Evolutionary conservation across 23 tunicate genomes (phyloP), one percentile per base, ranked within the genome.

Genomic region (Diplosoma virens): DNA sequence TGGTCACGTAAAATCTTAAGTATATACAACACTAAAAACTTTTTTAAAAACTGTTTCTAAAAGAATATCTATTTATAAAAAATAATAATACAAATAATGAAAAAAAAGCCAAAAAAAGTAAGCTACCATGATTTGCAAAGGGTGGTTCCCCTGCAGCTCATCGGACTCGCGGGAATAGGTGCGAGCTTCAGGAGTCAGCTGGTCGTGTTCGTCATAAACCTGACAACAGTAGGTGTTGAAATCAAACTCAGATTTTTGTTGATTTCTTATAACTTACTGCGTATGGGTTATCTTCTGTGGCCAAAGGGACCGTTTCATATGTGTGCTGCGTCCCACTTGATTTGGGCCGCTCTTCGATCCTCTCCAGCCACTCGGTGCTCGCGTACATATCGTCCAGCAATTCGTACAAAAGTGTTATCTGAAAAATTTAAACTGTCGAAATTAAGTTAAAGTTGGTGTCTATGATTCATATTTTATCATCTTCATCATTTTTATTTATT

Each of bases 321-420:
- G 26, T 7, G 36, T 67, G 21, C 9, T n/a, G 9, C 2, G 59
- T 47, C 9, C 59, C 50, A 47, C 65, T 73, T 7, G 77, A 48
- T 24, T n/a, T 68, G 11, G 89, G 82, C 58, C 82, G 25, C 54
- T 68, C 82, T 29, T 81, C 86, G 22, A 55, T n/a, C 20, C 71
- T 35, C 30, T 90, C 97, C 45, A 58, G 58, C 97, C 97, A 90
- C 46, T 88, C 90, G 22, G 90, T 66, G 69, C 86, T 76, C 3
- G 97, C 97, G 59, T 90, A 90, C 79, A 81, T 79, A 50, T 90
- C 97, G 45, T 90, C 97, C 37, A 90, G 72, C 34, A 90, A 84
- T 66, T 90, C 97, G 79, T 90, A 90, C 41, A 77, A 34, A 14
- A 90, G 74, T 4, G 86, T 81, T 11, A 81, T 45, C 86, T 81